Evolutionary conservation across 2,797 vertebrate species (phyloP).

Genomic region (Mareca strepera): DNA sequence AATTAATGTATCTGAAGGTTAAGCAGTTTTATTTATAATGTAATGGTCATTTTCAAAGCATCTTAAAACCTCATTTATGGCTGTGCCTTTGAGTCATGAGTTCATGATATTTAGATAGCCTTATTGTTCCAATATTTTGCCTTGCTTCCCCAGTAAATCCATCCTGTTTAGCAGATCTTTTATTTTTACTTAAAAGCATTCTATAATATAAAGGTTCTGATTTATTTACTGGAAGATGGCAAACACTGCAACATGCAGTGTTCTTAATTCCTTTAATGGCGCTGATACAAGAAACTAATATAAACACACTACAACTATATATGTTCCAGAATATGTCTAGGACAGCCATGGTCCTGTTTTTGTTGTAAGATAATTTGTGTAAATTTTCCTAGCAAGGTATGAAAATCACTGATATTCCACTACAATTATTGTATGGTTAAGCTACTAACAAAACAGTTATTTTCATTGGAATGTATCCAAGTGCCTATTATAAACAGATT

Average conservation of each 20-base stretch:
- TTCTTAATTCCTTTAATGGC: background rate
- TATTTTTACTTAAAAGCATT: background rate
- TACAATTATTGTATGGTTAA: background rate
- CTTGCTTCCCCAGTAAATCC: background rate
- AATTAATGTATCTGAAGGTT: background rate
- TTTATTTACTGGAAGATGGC: background rate
- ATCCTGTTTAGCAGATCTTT: background rate
- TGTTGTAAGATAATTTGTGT: background rate
- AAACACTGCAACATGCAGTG: background rate
- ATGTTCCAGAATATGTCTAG: background rate
- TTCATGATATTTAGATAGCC: background rate
- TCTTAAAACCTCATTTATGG: background rate
- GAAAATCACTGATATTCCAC: conserved; percentile 10
- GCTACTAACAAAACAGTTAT: background rate
- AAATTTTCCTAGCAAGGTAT: background rate
- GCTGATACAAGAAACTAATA: background rate
- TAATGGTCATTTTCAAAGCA: background rate
- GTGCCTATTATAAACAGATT: conserved; percentile 8
- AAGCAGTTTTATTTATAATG: background rate
- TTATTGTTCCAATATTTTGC: background rate
- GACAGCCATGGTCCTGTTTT: background rate
- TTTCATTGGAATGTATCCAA: conserved; percentile 7
- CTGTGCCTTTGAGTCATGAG: background rate
- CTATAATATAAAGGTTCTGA: background rate
- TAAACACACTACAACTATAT: background rate